These are phyloP conservation scores for Drosophila subobscura DNA, from an alignment of 1,140 invertebrate species.

Conservation along the genomic window DNA sequence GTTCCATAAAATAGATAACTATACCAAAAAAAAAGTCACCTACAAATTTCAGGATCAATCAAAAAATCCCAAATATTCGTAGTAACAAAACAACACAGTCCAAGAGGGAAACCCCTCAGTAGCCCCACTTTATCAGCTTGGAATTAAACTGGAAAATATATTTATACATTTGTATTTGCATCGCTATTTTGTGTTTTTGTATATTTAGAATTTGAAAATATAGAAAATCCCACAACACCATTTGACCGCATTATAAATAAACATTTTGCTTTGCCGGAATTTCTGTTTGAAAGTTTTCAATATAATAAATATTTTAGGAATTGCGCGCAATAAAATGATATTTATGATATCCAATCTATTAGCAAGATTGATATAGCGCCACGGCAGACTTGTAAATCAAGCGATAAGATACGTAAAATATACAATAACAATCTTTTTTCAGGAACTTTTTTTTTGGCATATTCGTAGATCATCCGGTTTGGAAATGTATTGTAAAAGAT, in stretches of 20 bases:
- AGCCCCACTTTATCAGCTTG: too few species aligned
- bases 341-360: slow-evolving; percentile 16
- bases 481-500: slow-evolving; percentile 8
- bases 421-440: slow-evolving; percentile 2
- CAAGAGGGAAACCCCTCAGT: too few species aligned
- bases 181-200: too few species aligned
- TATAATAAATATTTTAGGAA: slow-evolving; percentile 25
- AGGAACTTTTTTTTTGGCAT: not conserved
- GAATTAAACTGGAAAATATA: too few species aligned
- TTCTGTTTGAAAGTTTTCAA: slow-evolving; percentile 5
- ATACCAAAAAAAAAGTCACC: too few species aligned
- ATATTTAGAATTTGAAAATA: too few species aligned
- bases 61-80: too few species aligned
- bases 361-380: slow-evolving; percentile 24
- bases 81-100: too few species aligned
- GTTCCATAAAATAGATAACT: too few species aligned
- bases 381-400: slow-evolving; percentile 31
- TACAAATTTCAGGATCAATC: too few species aligned
- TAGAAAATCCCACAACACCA: not conserved
- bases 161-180: too few species aligned
- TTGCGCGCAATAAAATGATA: slow-evolving; percentile 6
- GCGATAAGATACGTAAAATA: slow-evolving; percentile 37
- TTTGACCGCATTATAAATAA: not conserved
- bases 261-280: not conserved
- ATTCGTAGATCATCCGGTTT: slow-evolving; percentile 25